These are phyloP conservation scores for Dromiciops gliroides DNA, from an alignment of 2,113 vertebrate species.

Conservation along the genomic window DNA sequence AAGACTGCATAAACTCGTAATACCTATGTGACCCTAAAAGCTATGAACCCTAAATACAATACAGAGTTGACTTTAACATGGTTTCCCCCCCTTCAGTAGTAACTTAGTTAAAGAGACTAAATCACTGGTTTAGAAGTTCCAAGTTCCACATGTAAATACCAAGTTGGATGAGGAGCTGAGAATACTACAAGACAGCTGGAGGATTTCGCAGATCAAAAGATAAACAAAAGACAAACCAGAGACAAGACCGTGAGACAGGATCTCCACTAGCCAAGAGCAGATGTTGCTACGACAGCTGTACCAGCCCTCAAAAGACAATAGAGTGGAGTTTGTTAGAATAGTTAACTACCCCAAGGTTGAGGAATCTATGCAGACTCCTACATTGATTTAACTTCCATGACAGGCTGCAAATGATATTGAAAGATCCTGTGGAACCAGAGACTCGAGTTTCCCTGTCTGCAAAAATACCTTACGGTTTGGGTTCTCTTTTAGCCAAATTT, in stretches of 20 bases:
- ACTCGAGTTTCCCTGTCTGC: neutral
- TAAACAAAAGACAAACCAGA: neutral
- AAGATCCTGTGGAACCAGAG: neutral
- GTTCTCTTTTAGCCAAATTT: slow-evolving; percentile 1
- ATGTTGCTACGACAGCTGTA: neutral
- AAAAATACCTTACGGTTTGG: neutral
- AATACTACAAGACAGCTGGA: neutral
- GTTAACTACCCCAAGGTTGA: neutral
- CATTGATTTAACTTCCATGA: neutral
- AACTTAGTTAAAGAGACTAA: slow-evolving; percentile 14
- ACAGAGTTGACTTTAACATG: neutral
- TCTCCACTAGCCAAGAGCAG: neutral
- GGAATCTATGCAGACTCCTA: neutral
- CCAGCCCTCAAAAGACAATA: neutral
- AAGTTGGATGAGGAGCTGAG: neutral
- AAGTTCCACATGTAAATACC: neutral
- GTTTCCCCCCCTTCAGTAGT: neutral
- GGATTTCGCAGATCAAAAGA: neutral
- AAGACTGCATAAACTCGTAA: neutral
- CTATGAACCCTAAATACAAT: neutral
- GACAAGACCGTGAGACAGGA: neutral
- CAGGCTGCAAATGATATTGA: neutral
- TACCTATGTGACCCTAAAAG: neutral
- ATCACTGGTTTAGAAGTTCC: neutral
- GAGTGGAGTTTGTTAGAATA: neutral